Conservation (phyloP, 2,113 vertebrate genomes). For the Anas platyrhynchos region DNA sequence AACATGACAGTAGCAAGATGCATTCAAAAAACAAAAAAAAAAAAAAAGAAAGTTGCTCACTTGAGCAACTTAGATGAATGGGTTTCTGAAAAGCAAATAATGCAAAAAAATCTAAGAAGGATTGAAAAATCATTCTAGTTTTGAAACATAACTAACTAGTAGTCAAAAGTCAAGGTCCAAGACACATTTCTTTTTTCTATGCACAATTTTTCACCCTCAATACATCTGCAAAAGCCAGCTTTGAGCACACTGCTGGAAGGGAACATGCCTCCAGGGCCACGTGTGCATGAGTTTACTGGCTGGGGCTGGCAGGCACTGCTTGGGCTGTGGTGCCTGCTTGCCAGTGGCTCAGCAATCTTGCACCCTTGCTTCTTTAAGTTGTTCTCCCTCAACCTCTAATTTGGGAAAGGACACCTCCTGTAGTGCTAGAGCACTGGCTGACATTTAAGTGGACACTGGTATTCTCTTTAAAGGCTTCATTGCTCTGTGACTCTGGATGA, state of each 20-base stretch:
- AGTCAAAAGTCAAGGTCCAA: background rate
- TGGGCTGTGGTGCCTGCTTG: background rate
- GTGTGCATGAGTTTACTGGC: background rate
- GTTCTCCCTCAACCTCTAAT: background rate
- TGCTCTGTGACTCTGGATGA: background rate
- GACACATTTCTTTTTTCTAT: background rate
- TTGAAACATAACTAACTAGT: background rate
- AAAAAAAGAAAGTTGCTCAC: background rate
- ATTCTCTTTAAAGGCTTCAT: background rate
- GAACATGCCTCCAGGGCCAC: accelerated
- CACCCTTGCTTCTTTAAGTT: background rate
- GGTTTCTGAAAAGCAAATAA: background rate
- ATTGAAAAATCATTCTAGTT: background rate
- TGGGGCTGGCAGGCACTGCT: too few species aligned
- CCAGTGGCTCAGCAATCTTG: background rate
- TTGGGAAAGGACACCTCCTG: background rate
- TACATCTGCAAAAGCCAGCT: background rate
- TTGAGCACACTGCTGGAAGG: background rate
- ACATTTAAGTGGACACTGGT: background rate
- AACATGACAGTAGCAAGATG: background rate
- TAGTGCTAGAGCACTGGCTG: background rate
- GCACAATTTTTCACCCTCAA: background rate
- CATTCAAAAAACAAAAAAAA: background rate
- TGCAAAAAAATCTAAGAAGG: background rate
- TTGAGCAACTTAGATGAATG: background rate